Base-by-base conservation (phyloP, 2,113 vertebrate genomes). In the Laticauda laticaudata region DNA sequence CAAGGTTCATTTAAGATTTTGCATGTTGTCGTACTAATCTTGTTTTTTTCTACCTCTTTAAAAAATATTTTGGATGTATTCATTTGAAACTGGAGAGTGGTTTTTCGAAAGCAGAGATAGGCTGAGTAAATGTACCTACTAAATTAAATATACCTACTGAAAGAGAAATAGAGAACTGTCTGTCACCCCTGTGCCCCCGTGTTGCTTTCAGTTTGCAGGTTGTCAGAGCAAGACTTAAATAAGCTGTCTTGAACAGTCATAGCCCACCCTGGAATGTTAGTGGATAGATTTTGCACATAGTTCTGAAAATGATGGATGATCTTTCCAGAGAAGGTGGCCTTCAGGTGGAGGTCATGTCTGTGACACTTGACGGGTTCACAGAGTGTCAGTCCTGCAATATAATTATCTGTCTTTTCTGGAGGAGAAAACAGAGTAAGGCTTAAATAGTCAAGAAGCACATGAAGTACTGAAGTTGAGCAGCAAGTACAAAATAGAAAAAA, bases 211-310 rank as follows among this genome's bases (percentile, higher is more conserved):
- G 12, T 91, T 45, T 29, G 64, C 21, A 23, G 29, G 11, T 48
- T 64, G 29, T 55, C 88, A 87, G 20, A 26, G 29, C 29, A 54
- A 92, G 34, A 26, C 34, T 90, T 87, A 86, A 94, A 90, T 92
- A 75, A 75, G 51, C 20, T 54, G 87, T 89, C 39, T 23, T 55
- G n/a, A 92, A 14, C 1, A 7, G 48, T 11, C 10, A 59, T 26
- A 34, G 87, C 29, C 54, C n/a, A 64, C 15, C 55, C 55, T 45
- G 26, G n/a, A 14, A 34, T 59, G 64, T 29, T n/a, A 81, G 54
- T 54, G 87, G 48, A 7, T 91, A 39, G 34, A 56, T 51, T 48
- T 87, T 64, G 87, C 51, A 56, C 55, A 43, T 39, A 1, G 3
- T 59, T 54, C 45, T 48, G 86, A 34, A 34, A 45, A 90, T 61